Conservation (phyloP, 2,113 vertebrate genomes). For the Meles meles region DNA sequence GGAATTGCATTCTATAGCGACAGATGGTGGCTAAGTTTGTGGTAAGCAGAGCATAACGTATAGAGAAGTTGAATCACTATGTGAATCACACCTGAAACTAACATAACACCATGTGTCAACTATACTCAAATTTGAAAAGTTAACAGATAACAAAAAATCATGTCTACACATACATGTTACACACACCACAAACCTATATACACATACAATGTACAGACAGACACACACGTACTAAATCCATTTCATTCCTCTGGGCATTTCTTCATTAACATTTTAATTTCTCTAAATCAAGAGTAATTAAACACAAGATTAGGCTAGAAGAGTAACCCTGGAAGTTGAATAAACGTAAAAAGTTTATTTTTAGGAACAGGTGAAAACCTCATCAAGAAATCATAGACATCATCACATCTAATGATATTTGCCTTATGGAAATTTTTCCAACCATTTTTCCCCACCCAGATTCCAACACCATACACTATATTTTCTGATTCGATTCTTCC, state of each 20-base stretch:
- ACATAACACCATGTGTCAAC: not conserved
- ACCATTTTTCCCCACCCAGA: not conserved
- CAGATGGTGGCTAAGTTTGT: not conserved
- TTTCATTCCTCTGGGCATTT: not conserved
- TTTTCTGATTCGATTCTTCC: not conserved
- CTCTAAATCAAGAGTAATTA: conserved; percentile 7
- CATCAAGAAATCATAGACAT: not conserved
- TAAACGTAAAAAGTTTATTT: not conserved
- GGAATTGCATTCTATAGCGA: not conserved
- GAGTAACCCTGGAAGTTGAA: not conserved
- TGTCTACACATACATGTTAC: not conserved
- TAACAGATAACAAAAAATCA: not conserved
- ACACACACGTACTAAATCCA: not conserved
- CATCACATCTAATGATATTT: not conserved
- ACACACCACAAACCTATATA: not conserved
- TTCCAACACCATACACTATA: not conserved
- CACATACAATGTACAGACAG: not conserved
- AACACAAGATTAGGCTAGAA: not conserved
- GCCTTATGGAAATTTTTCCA: not conserved
- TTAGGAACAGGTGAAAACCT: not conserved
- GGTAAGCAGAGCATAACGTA: not conserved
- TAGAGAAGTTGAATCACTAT: not conserved
- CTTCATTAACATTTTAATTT: conserved; percentile 4
- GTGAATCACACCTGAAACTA: not conserved
- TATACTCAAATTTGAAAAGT: not conserved